Percentiles rank a stretch among this genome's conserved stretches.
Evolutionary conservation across 1,140 invertebrate species (phyloP).

Genomic region (Drosophila orena): DNA sequence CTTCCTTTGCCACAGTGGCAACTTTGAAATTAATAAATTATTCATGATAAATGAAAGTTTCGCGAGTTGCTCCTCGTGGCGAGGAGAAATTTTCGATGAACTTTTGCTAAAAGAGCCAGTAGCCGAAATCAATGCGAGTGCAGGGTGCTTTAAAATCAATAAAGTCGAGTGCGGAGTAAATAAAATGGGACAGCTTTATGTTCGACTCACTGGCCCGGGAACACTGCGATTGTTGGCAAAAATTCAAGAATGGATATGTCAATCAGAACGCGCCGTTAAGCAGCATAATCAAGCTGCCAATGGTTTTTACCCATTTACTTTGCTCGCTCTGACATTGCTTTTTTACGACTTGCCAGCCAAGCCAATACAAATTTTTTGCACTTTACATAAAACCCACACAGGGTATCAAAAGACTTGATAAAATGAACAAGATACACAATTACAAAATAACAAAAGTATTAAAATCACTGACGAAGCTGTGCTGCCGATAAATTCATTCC

Average conservation of each 20-base stretch:
- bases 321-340: conserved; percentile 3
- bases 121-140: conserved; percentile 10
- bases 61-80: conserved; percentile 22
- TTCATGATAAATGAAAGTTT: conserved; percentile 69
- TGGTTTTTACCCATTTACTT: conserved; percentile 28
- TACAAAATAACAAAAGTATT: no score
- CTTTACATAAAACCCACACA: not conserved
- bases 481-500: no score
- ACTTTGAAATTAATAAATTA: conserved; percentile 66
- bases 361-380: conserved; percentile 26
- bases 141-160: conserved; percentile 24
- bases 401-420: not conserved
- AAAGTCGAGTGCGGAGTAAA: conserved; percentile 7
- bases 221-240: conserved; percentile 16
- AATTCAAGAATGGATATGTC: conserved; percentile 55
- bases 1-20: conserved; percentile 44
- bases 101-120: not conserved
- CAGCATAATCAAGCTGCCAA: conserved; percentile 64
- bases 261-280: conserved; percentile 64
- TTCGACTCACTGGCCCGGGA: not conserved
- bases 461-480: no score
- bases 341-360: conserved; percentile 10
- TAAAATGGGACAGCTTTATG: conserved; percentile 23
- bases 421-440: no score
- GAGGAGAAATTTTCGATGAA: not conserved